Evolutionary conservation across 2,888 invertebrate genomes (phyloP).

Genomic region (Chymomyza caudatula): DNA sequence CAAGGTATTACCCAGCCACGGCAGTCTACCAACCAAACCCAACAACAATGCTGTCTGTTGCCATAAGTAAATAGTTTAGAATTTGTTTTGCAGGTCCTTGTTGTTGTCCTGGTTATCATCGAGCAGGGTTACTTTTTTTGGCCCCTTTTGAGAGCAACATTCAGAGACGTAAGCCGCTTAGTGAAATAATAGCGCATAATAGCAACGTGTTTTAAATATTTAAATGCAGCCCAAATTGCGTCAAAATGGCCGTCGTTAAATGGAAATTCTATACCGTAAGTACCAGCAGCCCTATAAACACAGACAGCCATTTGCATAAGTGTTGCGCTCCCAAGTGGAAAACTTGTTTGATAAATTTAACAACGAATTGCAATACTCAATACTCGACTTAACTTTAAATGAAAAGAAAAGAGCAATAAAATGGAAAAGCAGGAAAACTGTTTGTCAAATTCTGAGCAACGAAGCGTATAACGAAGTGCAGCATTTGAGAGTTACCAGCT

Average conservation of each 20-base stretch:
- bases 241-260: constrained; percentile 37
- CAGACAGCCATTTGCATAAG: not conserved
- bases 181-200: constrained; percentile 58
- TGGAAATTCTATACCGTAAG: not conserved
- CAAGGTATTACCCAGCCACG: not conserved
- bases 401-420: not conserved
- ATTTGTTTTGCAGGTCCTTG: constrained; percentile 45
- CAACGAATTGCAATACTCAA: not conserved
- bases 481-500: not conserved
- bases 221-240: constrained; percentile 31
- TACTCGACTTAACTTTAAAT: not conserved
- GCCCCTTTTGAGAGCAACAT: constrained; percentile 16
- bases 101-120: not conserved
- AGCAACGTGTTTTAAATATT: constrained; percentile 35
- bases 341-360: constrained; percentile 1
- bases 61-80: constrained; percentile 67
- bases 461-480: constrained; percentile 56
- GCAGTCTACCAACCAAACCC: not conserved
- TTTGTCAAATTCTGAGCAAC: constrained; percentile 48
- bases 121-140: not conserved
- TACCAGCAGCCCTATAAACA: not conserved
- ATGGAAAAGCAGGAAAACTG: constrained; percentile 12
- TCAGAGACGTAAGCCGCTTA: constrained; percentile 57
- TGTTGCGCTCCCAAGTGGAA: not conserved
- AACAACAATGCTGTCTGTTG: constrained; percentile 59